Evolutionary conservation across 2,888 invertebrate species (phyloP).

Genomic region (Athalia rosae): DNA sequence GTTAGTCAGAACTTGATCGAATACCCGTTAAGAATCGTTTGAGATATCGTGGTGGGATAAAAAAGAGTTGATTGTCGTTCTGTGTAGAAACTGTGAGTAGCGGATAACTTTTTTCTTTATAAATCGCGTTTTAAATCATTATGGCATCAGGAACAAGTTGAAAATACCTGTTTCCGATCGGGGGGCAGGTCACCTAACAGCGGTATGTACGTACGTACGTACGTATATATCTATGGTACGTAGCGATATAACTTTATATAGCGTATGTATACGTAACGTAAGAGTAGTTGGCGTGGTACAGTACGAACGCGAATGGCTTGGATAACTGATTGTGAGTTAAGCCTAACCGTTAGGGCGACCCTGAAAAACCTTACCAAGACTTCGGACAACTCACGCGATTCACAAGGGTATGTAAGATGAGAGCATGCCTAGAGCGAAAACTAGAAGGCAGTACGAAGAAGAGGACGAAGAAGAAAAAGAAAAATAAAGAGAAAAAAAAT

Average conservation of each 20-base stretch:
- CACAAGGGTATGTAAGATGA: slow-evolving; percentile 18
- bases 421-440: slow-evolving; percentile 33
- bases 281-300: background rate
- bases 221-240: background rate
- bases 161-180: slow-evolving; percentile 42
- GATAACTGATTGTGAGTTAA: slow-evolving; percentile 43
- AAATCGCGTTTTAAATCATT: slow-evolving; percentile 33
- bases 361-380: slow-evolving; percentile 27
- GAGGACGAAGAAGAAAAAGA: too few species aligned
- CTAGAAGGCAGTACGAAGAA: slow-evolving; percentile 41
- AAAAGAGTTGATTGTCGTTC: too few species aligned
- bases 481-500: too few species aligned
- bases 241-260: too few species aligned
- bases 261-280: too few species aligned
- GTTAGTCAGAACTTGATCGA: too few species aligned
- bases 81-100: background rate
- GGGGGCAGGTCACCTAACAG: slow-evolving; percentile 27
- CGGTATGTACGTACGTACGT: background rate
- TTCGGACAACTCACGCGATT: slow-evolving; percentile 41
- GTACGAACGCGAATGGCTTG: background rate
- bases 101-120: slow-evolving; percentile 10
- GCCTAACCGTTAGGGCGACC: slow-evolving; percentile 44
- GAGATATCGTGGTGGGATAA: too few species aligned
- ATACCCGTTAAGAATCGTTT: too few species aligned
- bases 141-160: slow-evolving; percentile 18